Percentiles rank a stretch among this genome's conserved stretches.
Evolutionary conservation across 2,888 invertebrate genomes (phyloP).

Genomic region (Villa cingulata): DNA sequence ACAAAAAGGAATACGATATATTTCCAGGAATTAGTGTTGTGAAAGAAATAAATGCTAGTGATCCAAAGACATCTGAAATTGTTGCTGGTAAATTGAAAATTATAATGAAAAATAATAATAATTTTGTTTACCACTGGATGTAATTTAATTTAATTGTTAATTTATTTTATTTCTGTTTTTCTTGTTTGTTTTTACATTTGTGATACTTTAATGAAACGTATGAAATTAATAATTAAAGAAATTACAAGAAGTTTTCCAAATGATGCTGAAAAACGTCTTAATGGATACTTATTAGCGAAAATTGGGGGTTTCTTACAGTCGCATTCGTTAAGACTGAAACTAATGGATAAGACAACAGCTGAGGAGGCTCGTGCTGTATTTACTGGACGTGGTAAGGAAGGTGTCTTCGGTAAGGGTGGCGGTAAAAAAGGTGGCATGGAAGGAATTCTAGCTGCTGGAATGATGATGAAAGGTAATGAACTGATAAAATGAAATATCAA

Average conservation of each 20-base stretch:
- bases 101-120: too few species aligned
- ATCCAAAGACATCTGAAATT: conserved; percentile 47
- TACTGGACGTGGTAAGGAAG: conserved; percentile 43
- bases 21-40: conserved; percentile 63
- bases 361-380: conserved; percentile 44
- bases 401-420: conserved; percentile 35
- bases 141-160: too few species aligned
- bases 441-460: conserved; percentile 42
- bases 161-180: too few species aligned
- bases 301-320: conserved; percentile 57
- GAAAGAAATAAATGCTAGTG: conserved; percentile 47
- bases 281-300: conserved; percentile 59
- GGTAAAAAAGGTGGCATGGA: conserved; percentile 41
- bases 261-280: conserved; percentile 60
- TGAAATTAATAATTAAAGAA: too few species aligned
- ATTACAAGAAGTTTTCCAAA: conserved; percentile 61
- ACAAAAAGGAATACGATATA: conserved; percentile 49
- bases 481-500: too few species aligned
- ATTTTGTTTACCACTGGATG: too few species aligned
- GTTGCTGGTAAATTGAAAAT: conserved; percentile 44
- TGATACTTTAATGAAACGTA: too few species aligned
- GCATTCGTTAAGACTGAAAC: conserved; percentile 56
- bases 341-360: conserved; percentile 49
- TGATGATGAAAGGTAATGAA: conserved; percentile 46
- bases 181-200: too few species aligned